Base-by-base conservation (phyloP, 2,797 vertebrate genomes). In the Enteromius viviparus region DNA sequence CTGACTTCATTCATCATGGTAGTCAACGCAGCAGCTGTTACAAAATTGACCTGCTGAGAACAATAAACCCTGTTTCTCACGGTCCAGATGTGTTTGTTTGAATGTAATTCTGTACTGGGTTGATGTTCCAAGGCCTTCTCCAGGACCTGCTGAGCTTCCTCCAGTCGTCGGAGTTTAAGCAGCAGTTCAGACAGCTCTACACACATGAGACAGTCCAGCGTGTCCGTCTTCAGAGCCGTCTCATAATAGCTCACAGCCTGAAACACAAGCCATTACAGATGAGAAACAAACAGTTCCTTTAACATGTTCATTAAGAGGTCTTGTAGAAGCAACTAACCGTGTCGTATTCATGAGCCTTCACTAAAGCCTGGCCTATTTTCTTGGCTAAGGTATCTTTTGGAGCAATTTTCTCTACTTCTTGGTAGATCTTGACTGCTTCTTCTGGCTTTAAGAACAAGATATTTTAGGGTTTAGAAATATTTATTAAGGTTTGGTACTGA, bases 181-280 rank as follows among this genome's bases (percentile, higher is more conserved):
- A 95, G 90, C 51, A 95, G 92, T 34, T 93, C 89, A 0, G 92
- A 91, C 68, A 95, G 89, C 37, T 95, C 91, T 0, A 92, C 87
- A 83, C 90, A 91, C 87, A 58, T 10, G 4, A 95, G 83, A 64
- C 91, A 92, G 81, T 94, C 91, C 85, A 94, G 92, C 9, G 90
- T 87, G 0, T 89, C 91, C 14, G 91, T 92, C 85, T 91, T 93
- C 87, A 94, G 89, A 3, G 94, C 92, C 0, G 90, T 90, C 89
- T 95, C 93, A 6, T 95, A 95, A 72, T 94, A 94, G 85, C 92
- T 91, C 69, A 94, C 81, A 42, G 94, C 95, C 95, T 95, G 87
- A 55, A 86, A 72, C 53, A 34, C 0, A 14, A 60, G 11, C 23
- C 23, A 23, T 2, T 26, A 26, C 10, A 60, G 3, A 69, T 19